Percentiles rank a stretch among this genome's conserved stretches.
Conservation (phyloP, 2,797 vertebrate genomes). For the Labeo calbasu region DNA sequence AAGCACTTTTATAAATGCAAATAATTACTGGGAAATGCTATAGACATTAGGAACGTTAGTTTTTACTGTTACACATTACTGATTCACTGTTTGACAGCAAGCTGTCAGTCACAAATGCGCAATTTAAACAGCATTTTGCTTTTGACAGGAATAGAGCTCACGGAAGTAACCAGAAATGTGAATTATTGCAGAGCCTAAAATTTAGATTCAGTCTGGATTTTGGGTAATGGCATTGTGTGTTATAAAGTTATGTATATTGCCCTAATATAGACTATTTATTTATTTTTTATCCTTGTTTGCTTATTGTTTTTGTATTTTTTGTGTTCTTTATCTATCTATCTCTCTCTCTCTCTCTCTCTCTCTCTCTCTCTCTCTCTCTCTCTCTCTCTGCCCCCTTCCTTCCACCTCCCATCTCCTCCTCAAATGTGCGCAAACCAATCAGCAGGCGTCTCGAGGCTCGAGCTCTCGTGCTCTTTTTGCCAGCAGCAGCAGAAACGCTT, state of each 20-base stretch:
- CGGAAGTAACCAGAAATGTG: not conserved
- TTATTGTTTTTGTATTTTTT: not conserved
- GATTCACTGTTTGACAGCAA: not conserved
- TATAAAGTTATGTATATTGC: not conserved
- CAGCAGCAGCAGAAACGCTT: conserved; percentile 72
- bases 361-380: conserved; percentile 42
- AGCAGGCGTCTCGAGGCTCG: conserved; percentile 75
- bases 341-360: conserved; percentile 60
- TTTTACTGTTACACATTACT: not conserved
- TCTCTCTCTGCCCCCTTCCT: conserved; percentile 60
- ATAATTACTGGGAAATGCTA: not conserved
- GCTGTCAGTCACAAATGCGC: not conserved
- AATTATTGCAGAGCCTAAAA: not conserved
- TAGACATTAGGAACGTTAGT: not conserved
- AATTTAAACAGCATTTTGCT: not conserved
- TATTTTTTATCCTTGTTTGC: not conserved
- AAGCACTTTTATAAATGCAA: not conserved
- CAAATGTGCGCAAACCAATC: conserved; percentile 81
- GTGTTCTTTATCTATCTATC: conserved; percentile 39
- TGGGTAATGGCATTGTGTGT: not conserved
- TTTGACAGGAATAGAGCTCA: not conserved
- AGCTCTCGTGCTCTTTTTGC: conserved; percentile 68
- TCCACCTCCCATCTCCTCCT: conserved; percentile 67
- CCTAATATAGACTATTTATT: not conserved
- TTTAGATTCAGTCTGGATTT: not conserved